Base-by-base conservation (phyloP, 2,888 invertebrate genomes). In the Hydropsyche betteni region DNA sequence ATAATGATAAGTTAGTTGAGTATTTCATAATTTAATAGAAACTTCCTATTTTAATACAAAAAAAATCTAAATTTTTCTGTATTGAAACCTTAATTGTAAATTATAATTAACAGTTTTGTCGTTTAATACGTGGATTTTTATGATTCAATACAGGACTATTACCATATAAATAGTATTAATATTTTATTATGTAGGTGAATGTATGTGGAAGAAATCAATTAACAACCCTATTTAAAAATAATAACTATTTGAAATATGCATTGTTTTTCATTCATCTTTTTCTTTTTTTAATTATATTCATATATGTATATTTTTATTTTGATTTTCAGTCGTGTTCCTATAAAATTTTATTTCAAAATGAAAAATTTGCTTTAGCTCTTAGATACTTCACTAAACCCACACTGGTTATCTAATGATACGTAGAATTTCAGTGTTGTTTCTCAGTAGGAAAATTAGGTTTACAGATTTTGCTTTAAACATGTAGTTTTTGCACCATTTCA, bases 161-260 rank as follows among this genome's bases (percentile, higher is more conserved):
- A n/a, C 12, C 34, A 12, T 64, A 34, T 64, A 34, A 34, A 64
- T 36, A 64, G 34, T 64, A 36, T 64, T 36, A 64, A 64, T 64
- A 36, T 64, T 64, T 64, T 69, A 69, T 51, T 50, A 69, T 69
- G 33, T 69, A 69, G 51, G 16, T 69, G 51, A 38, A 44, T 68
- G 68, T 69, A 38, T 69, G 69, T 69, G 69, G n/a, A n/a, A 69
- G 38, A 69, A 69, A 69, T 69, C 69, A 69, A 69, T 69, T 69
- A 38, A 69, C 69, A 38, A 69, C 38, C 51, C 69, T 64, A 64
- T 64, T 33, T n/a, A 64, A 33, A 64, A 64, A 64, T 64, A 64
- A 64, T 64, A 64, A 64, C 36, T 64, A 64, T 64, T 64, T 33
- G 34, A 64, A 64, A 64, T 55, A 64, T 64, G 64, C 64, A n/a